A percentile compares a stretch with the other conserved stretches of the same genome.
Conservation (phyloP, 2,888 invertebrate genomes). For the Nomada goodeniana region DNA sequence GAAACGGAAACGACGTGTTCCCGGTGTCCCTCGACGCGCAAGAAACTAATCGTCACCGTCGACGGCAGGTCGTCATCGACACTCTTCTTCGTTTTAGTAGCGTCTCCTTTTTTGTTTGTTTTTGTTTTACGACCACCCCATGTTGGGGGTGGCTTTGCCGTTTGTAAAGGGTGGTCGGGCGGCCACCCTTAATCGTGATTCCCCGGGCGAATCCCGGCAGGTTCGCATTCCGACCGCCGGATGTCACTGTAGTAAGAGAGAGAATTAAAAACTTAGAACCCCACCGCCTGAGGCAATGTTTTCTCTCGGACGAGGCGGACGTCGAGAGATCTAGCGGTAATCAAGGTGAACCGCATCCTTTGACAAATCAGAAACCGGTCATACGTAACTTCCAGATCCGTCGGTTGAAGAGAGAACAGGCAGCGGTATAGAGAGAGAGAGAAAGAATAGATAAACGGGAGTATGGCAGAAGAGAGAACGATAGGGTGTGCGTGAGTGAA, state of each 20-base stretch:
- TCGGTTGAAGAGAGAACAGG: neutral
- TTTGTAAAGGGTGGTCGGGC: too few relatives aligned
- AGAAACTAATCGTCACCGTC: slow-evolving; percentile 58
- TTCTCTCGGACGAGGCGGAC: slow-evolving; percentile 7
- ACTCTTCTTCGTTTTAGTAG: slow-evolving; percentile 48
- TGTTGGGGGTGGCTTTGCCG: too few relatives aligned
- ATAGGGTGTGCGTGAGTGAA: too few relatives aligned
- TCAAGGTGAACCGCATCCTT: slow-evolving; percentile 60
- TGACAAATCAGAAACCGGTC: slow-evolving; percentile 56
- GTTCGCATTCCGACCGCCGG: neutral
- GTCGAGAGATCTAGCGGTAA: slow-evolving; percentile 31
- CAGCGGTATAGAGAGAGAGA: slow-evolving; percentile 14
- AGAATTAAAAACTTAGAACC: neutral
- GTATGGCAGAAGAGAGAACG: neutral
- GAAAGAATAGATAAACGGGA: neutral
- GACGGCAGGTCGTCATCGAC: slow-evolving; percentile 67
- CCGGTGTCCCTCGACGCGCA: neutral
- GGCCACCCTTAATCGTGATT: slow-evolving; percentile 11
- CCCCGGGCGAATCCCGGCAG: neutral
- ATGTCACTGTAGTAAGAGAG: neutral
- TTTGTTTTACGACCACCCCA: slow-evolving; percentile 8
- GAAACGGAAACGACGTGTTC: neutral
- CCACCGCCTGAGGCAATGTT: neutral
- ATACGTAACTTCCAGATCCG: slow-evolving; percentile 19
- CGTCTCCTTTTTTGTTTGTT: neutral